These are phyloP conservation scores for Andrena fulva DNA, from an alignment of 2,888 invertebrate genomes.

Conservation along the genomic window DNA sequence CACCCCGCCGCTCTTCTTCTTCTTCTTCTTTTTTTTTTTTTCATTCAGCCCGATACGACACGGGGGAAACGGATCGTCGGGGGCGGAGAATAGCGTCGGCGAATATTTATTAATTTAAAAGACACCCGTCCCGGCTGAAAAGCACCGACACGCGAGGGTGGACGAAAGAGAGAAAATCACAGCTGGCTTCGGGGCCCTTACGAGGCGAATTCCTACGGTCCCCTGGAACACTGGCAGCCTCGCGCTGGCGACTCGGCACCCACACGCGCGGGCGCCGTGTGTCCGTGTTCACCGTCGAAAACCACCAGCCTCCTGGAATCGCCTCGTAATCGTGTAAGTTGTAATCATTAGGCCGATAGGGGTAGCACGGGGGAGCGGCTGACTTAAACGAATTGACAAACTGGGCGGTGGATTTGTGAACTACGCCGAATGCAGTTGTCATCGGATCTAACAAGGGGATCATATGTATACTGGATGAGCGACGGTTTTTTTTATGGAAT, in stretches of 20 bases:
- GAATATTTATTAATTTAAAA: slow-evolving; percentile 73
- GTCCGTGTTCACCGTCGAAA: slow-evolving; percentile 21
- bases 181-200: slow-evolving; percentile 74
- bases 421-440: no score
- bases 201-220: slow-evolving; percentile 78
- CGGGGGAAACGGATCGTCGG: slow-evolving; percentile 43
- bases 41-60: slow-evolving; percentile 28
- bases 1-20: not conserved
- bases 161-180: slow-evolving; percentile 53
- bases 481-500: no score
- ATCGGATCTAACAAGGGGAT: no score
- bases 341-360: slow-evolving; percentile 1
- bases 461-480: no score
- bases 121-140: slow-evolving; percentile 57
- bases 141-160: slow-evolving; percentile 62
- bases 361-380: not conserved
- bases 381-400: not conserved
- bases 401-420: not conserved
- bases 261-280: slow-evolving; percentile 36
- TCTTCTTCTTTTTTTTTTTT: not conserved
- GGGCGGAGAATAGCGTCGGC: slow-evolving; percentile 39
- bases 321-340: slow-evolving; percentile 25
- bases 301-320: slow-evolving; percentile 25
- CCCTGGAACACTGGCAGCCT: slow-evolving; percentile 73
- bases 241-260: slow-evolving; percentile 70